Evolutionary conservation across 2,888 invertebrate genomes (phyloP).

Genomic region (Drosophila diplacantha): DNA sequence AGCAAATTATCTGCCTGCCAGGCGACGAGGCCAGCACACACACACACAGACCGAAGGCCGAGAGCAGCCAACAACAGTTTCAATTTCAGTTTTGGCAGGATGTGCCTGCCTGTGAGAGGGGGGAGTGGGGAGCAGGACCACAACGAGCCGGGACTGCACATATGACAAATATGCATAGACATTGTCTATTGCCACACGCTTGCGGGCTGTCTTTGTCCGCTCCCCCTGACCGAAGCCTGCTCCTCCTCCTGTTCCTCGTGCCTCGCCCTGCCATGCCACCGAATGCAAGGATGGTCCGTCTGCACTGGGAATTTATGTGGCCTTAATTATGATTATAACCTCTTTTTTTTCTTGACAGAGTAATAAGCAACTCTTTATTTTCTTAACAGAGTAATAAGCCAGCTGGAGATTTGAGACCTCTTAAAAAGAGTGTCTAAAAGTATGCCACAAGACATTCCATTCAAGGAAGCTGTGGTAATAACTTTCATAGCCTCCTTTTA

Average conservation of each 20-base stretch:
- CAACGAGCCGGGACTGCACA: constrained; percentile 45
- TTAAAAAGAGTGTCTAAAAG: background rate
- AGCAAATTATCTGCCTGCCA: constrained; percentile 70
- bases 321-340: background rate
- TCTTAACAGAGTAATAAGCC: background rate
- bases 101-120: constrained; percentile 5
- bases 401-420: background rate
- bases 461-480: background rate
- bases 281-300: constrained; percentile 10
- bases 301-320: constrained; percentile 10
- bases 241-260: background rate
- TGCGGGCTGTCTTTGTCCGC: constrained; percentile 42
- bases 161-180: constrained; percentile 68
- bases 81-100: constrained; percentile 55
- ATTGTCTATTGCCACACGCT: constrained; percentile 64
- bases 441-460: background rate
- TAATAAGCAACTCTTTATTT: too few species aligned
- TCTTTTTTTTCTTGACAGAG: background rate
- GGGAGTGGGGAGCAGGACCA: constrained; percentile 26
- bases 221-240: constrained; percentile 5
- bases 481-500: background rate
- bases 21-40: constrained; percentile 28
- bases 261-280: constrained; percentile 1
- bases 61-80: constrained; percentile 55
- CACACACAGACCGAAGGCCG: background rate